Percentiles rank a stretch among this genome's conserved stretches.
Evolutionary conservation across 2,113 vertebrate genomes (phyloP).

Genomic region (Gymnocephalus cernua): DNA sequence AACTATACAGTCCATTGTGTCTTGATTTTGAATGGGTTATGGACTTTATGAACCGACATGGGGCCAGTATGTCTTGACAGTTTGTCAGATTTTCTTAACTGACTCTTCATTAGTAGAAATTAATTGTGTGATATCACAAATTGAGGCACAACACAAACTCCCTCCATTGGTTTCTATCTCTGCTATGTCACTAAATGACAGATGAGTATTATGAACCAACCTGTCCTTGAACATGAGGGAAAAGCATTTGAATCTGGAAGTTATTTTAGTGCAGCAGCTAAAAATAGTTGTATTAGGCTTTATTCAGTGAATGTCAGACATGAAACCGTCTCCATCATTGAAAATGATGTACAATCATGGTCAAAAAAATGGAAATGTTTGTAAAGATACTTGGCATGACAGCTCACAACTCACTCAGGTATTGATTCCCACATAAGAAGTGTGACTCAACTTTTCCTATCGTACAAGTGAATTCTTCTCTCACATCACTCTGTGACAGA

Average conservation of each 20-base stretch:
- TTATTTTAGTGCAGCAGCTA: neutral
- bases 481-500: constrained; percentile 44
- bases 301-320: constrained; percentile 11
- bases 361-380: constrained; percentile 7
- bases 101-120: neutral
- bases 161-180: neutral
- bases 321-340: neutral
- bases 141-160: neutral
- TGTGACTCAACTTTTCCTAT: constrained; percentile 15
- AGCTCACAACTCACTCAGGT: constrained; percentile 11
- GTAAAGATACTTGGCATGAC: constrained; percentile 9
- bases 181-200: neutral
- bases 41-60: constrained; percentile 5
- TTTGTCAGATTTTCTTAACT: constrained; percentile 1
- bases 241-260: constrained; percentile 9
- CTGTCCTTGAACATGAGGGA: neutral
- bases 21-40: neutral
- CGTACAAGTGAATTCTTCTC: constrained; percentile 45
- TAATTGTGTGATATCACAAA: neutral
- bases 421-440: constrained; percentile 21
- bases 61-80: neutral
- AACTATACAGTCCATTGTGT: neutral
- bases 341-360: constrained; percentile 13
- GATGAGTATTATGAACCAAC: neutral
- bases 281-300: neutral